Evolutionary conservation across 1,140 invertebrate genomes (phyloP), one percentile per base, ranked within the genome.

Genomic region (Pseudomyrmex gracilis): DNA sequence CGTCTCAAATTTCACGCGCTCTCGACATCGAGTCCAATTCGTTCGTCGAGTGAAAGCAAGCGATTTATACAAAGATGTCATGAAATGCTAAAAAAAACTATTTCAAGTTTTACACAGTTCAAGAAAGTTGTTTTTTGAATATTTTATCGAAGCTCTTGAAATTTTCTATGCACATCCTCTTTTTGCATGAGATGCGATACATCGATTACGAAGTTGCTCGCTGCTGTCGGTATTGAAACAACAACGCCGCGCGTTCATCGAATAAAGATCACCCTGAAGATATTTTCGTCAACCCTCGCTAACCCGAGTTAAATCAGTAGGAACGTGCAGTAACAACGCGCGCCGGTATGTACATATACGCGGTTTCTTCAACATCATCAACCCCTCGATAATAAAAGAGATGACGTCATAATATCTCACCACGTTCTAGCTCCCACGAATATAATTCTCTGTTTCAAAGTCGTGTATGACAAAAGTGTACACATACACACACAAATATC

Each of bases 331-430:
- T 7, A 34, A 34, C 24, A 80, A 73, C 82, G 80, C 71, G 84
- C 67, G 60, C 68, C n/a, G 67, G 49, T n/a, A n/a, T n/a, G n/a
- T n/a, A n/a, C n/a, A n/a, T n/a, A n/a, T n/a, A n/a, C n/a, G n/a
- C n/a, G n/a, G 63, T 82, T 83, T 60, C 61, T 83, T 84, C 82
- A 82, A 88, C 73, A 77, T 17, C 43, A 57, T 47, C 73, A 67
- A 83, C 82, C 73, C 85, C 68, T 78, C 53, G 17, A 53, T 51
- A 47, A 86, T 80, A 87, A 86, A 84, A 63, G 63, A 64, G 57
- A 17, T 87, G 86, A 87, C 80, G 85, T 87, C 85, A 87, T 68
- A 15, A 3, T n/a, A 51, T 13, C 47, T 34, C 34, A 34, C 34
- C 7, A 43, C 49, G 57, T 71, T 9, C 24, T 68, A 74, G n/a